Percentiles rank a stretch among this genome's conserved stretches.
These are phyloP conservation scores for Lepisosteus osseus DNA, from an alignment of 2,113 vertebrate genomes.

Conservation along the genomic window DNA sequence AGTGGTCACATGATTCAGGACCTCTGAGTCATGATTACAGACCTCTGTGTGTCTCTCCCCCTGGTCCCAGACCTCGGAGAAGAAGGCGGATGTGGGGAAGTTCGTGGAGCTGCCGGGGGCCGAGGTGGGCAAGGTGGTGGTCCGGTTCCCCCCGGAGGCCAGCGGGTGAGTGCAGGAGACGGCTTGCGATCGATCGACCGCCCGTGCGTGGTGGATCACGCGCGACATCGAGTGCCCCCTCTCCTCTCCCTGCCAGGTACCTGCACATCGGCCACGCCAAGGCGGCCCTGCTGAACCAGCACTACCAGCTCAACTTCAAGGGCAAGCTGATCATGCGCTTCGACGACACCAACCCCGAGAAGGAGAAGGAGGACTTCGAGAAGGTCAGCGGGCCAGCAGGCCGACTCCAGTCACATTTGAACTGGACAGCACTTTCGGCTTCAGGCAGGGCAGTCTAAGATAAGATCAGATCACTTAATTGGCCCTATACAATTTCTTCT, in stretches of 20 bases:
- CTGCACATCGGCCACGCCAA: conserved; percentile 97
- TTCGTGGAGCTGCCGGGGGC: conserved; percentile 95
- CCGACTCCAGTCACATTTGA: background rate
- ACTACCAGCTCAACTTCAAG: conserved; percentile 95
- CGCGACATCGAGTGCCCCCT: background rate
- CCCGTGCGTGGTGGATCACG: too few species aligned
- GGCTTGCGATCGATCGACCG: too few species aligned
- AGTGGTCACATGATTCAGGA: background rate
- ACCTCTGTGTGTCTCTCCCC: too few species aligned
- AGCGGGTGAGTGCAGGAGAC: conserved; percentile 78
- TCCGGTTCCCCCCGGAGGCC: conserved; percentile 95
- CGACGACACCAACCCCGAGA: conserved; percentile 98
- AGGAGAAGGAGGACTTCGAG: conserved; percentile 99
- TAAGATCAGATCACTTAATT: too few species aligned
- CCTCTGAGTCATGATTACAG: background rate
- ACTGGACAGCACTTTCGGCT: too few species aligned
- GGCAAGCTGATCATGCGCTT: conserved; percentile 98
- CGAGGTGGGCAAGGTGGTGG: conserved; percentile 94
- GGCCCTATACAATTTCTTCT: too few species aligned
- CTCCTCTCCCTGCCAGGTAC: conserved; percentile 64
- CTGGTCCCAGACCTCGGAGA: conserved; percentile 71
- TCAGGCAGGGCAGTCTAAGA: too few species aligned
- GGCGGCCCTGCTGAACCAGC: conserved; percentile 95
- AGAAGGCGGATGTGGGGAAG: conserved; percentile 89
- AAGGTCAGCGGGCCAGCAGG: conserved; percentile 67